A percentile compares a stretch with the other conserved stretches of the same genome.
Evolutionary conservation across 2,888 invertebrate genomes (phyloP).

Genomic region (Pammene fasciana): DNA sequence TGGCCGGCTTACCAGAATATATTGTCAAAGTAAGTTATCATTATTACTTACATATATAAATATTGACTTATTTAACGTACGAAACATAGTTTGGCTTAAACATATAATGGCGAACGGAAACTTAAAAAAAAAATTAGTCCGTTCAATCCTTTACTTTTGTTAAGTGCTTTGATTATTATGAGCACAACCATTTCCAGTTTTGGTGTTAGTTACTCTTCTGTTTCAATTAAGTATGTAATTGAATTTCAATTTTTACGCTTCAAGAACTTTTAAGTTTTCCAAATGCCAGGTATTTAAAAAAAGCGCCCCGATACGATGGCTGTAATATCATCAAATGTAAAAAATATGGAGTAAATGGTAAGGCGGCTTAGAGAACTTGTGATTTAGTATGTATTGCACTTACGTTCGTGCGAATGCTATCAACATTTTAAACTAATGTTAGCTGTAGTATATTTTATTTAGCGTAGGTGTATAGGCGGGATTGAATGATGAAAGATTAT

Average conservation of each 20-base stretch:
- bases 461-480: constrained; percentile 58
- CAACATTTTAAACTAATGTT: constrained; percentile 58
- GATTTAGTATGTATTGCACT: constrained; percentile 52
- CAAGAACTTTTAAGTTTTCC: too few relatives aligned
- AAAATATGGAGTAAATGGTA: constrained; percentile 32
- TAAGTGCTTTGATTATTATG: background rate
- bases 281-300: background rate
- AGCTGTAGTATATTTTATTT: constrained; percentile 52
- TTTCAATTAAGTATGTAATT: background rate
- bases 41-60: background rate
- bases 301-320: background rate
- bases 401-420: constrained; percentile 43
- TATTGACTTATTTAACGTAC: too few relatives aligned
- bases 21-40: background rate
- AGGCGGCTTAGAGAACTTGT: constrained; percentile 49
- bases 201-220: background rate
- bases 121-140: too few relatives aligned
- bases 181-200: background rate
- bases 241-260: background rate
- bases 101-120: too few relatives aligned
- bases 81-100: background rate
- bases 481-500: constrained; percentile 61
- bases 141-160: background rate
- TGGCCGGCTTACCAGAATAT: constrained; percentile 47
- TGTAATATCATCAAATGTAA: background rate